Conservation (phyloP, 2,888 invertebrate genomes). For the Torymus auratus region DNA sequence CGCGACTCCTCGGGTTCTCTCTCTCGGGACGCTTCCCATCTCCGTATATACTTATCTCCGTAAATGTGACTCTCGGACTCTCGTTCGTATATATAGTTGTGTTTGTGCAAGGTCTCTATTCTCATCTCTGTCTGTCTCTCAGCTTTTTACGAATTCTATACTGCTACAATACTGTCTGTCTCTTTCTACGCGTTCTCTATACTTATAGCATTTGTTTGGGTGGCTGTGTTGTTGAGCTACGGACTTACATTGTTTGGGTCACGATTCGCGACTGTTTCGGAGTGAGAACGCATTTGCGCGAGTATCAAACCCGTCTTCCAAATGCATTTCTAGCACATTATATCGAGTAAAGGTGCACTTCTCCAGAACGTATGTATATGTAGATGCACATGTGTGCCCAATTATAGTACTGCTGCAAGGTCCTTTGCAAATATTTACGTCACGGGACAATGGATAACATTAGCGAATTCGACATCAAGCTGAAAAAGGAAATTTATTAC, state of each 20-base stretch:
- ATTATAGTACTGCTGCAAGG: constrained; percentile 1
- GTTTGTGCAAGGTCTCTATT: not conserved
- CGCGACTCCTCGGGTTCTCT: too few species aligned
- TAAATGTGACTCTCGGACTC: not conserved
- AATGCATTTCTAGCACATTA: constrained; percentile 5
- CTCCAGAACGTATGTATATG: not conserved
- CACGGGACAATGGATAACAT: constrained; percentile 83
- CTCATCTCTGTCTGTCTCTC: not conserved
- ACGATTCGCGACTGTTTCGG: not conserved
- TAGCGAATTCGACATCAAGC: constrained; percentile 85
- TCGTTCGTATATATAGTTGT: not conserved
- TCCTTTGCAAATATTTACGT: constrained; percentile 6
- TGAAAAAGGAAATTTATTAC: constrained; percentile 87
- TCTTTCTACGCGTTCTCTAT: constrained; percentile 1
- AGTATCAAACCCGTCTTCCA: constrained; percentile 41
- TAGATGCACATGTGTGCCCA: not conserved
- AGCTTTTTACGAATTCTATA: constrained; percentile 12
- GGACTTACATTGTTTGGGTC: not conserved
- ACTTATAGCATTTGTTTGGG: not conserved
- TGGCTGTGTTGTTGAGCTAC: constrained; percentile 1
- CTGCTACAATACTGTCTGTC: not conserved
- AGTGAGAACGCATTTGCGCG: not conserved
- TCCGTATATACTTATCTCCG: not conserved
- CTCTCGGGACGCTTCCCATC: not conserved
- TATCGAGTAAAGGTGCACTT: not conserved